Conservation (phyloP, 2,888 invertebrate species). For the Gortyna flavago region DNA sequence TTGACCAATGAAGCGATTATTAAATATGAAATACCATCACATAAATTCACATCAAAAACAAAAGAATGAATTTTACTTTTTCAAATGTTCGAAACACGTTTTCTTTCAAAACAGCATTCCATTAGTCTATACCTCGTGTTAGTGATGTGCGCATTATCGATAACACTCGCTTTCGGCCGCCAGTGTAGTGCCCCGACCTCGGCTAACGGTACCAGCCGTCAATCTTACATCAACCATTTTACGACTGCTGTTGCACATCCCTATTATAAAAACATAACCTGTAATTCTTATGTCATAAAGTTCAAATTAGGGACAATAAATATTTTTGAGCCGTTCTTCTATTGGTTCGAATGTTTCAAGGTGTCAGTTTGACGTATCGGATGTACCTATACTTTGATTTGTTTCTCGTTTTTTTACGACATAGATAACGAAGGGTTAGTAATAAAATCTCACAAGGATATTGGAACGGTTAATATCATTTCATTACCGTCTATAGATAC, state of each 20-base stretch:
- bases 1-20: conserved; percentile 41
- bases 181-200: conserved; percentile 82
- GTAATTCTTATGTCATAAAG: conserved; percentile 71
- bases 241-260: conserved; percentile 73
- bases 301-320: conserved; percentile 64
- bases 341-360: conserved; percentile 66
- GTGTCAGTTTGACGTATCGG: conserved; percentile 82
- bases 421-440: conserved; percentile 49
- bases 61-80: conserved; percentile 67
- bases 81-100: conserved; percentile 76
- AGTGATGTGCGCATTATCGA: conserved; percentile 85
- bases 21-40: conserved; percentile 37
- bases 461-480: conserved; percentile 52
- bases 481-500: conserved; percentile 58
- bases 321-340: conserved; percentile 49
- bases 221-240: conserved; percentile 83
- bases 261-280: conserved; percentile 70
- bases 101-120: conserved; percentile 85
- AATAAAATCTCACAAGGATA: conserved; percentile 61
- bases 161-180: conserved; percentile 79
- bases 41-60: conserved; percentile 59
- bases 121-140: conserved; percentile 77
- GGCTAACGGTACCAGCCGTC: conserved; percentile 83
- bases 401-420: conserved; percentile 62
- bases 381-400: conserved; percentile 72